Evolutionary conservation across 1,140 invertebrate species (phyloP).

Genomic region (Bombus superbus): DNA sequence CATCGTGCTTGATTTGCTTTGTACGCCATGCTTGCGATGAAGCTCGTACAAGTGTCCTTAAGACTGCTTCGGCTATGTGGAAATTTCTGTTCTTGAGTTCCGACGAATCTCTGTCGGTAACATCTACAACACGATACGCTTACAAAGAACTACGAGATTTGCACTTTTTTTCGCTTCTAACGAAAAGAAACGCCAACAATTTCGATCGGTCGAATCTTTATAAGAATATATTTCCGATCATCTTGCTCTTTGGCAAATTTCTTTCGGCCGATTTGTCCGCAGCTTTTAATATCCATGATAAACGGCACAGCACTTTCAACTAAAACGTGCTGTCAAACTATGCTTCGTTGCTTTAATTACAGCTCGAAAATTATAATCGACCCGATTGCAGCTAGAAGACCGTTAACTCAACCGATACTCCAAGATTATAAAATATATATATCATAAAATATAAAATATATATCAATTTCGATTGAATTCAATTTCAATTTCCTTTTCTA

Average conservation of each 20-base stretch:
- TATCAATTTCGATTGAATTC: background rate
- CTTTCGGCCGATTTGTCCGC: background rate
- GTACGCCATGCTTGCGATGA: background rate
- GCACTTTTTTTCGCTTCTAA: background rate
- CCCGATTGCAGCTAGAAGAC: background rate
- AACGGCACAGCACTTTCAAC: background rate
- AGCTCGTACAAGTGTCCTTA: background rate
- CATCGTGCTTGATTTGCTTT: constrained; percentile 20
- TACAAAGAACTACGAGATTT: background rate
- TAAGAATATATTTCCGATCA: background rate
- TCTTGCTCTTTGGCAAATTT: background rate
- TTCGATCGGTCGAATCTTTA: background rate
- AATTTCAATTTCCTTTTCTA: background rate
- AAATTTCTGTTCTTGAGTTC: background rate
- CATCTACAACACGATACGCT: too few relatives aligned
- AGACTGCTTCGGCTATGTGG: background rate
- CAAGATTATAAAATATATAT: background rate
- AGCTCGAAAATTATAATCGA: background rate
- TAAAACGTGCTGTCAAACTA: background rate
- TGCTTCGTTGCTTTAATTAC: background rate
- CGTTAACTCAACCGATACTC: background rate
- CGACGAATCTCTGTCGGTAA: too few relatives aligned
- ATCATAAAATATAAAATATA: too few relatives aligned
- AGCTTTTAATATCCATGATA: background rate
- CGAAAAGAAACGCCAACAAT: background rate